A percentile compares a stretch with the other conserved stretches of the same genome.
These are phyloP conservation scores for Serinus canaria DNA, from an alignment of 2,113 vertebrate species.

Conservation along the genomic window DNA sequence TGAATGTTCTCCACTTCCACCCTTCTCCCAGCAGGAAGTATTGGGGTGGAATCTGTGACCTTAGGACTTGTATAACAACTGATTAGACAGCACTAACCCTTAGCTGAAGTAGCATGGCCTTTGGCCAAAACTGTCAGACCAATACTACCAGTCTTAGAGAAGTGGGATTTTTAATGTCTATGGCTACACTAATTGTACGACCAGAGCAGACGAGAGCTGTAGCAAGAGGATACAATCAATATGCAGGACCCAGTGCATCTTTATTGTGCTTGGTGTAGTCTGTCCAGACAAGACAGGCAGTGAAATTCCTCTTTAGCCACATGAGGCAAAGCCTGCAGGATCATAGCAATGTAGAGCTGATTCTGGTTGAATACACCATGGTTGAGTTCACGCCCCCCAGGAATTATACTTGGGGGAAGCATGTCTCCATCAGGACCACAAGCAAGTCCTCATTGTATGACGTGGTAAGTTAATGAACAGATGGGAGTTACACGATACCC, in stretches of 20 bases:
- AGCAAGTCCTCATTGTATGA: neutral
- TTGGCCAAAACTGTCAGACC: neutral
- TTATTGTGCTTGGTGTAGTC: neutral
- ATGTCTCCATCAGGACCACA: neutral
- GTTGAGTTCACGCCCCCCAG: neutral
- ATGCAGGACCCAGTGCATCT: neutral
- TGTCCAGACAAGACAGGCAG: neutral
- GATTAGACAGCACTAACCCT: neutral
- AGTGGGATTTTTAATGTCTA: neutral
- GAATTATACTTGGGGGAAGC: neutral
- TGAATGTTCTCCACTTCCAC: neutral
- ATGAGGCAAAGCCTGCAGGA: neutral
- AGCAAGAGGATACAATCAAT: neutral
- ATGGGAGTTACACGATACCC: neutral
- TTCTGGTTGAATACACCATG: neutral
- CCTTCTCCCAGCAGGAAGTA: neutral
- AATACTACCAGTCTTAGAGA: neutral
- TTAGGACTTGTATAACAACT: neutral
- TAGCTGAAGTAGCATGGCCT: neutral
- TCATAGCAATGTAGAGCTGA: rapidly evolving
- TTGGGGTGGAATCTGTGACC: neutral
- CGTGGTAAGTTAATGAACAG: neutral
- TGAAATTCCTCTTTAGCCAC: neutral
- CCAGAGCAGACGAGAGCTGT: neutral
- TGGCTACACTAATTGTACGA: neutral